Percentiles rank a stretch among this genome's conserved stretches.
These are phyloP conservation scores for Sylvia borin DNA, from an alignment of 2,797 vertebrate genomes.

Conservation along the genomic window DNA sequence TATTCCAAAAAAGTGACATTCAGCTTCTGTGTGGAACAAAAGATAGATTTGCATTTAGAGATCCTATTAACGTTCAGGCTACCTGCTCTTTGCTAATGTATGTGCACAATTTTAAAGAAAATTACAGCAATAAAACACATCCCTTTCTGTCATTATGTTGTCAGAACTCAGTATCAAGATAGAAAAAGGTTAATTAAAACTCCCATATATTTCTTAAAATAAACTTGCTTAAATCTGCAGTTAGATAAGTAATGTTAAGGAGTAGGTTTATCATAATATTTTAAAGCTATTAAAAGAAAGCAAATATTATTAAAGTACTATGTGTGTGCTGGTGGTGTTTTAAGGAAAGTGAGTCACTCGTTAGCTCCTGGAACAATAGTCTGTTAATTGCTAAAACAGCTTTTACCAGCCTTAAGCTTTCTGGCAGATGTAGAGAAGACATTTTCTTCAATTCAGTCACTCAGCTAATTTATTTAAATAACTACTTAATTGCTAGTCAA, in stretches of 20 bases:
- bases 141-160: neutral
- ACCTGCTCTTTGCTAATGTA: neutral
- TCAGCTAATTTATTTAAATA: constrained; percentile 27
- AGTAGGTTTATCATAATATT: neutral
- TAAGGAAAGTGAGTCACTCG: neutral
- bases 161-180: neutral
- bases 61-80: neutral
- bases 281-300: constrained; percentile 24
- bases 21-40: neutral
- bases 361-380: constrained; percentile 15
- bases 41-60: neutral
- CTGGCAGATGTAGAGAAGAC: neutral
- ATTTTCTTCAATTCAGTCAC: constrained; percentile 5
- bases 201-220: constrained; percentile 15
- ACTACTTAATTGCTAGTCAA: neutral
- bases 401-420: constrained; percentile 35
- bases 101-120: neutral
- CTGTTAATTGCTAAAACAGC: constrained; percentile 43
- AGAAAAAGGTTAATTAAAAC: constrained; percentile 9
- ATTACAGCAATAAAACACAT: neutral
- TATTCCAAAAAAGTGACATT: neutral
- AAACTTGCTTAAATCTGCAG: neutral
- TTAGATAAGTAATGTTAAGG: neutral
- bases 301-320: neutral
- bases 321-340: neutral